Evolutionary conservation across 1,140 invertebrate species (phyloP), one percentile per base, ranked within the genome.

Genomic region (Choristoneura fumiferana): DNA sequence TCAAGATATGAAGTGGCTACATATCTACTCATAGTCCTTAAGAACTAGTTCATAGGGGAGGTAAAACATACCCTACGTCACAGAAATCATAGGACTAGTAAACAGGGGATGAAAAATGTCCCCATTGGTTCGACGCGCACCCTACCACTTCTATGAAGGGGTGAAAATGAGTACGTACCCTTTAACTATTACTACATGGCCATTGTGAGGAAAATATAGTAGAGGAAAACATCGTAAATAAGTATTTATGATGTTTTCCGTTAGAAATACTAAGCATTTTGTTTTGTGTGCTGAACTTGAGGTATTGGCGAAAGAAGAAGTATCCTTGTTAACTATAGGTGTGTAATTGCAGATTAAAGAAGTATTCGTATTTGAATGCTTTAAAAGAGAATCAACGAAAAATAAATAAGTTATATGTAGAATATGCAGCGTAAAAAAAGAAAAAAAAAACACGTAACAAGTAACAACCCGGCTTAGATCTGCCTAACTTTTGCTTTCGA

Each of bases 61-160:
- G n/a, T n/a, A n/a, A 22, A 49, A 49, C 22, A 49, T 49, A 49
- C 9, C 40, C 17, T 45, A 43, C 40, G 15, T 43, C 10, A 12
- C 13, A 45, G 10, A 6, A 29, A 4, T 4, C 10, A 8, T 8
- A 52, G 49, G 12, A 36, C 33, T 54, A 54, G 52, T 54, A 34
- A 54, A 34, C 2, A 54, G 34, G 34, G 52, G 52, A 6, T 18
- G 34, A 54, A 34, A 69, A 56, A 63, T 72, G 71, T 78, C 73
- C 73, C 76, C 75, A 82, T 80, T 82, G 77, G 79, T 76, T 65
- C 71, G 71, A 75, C 77, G 76, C 76, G 68, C 79, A 79, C 79
- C 79, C 78, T 59, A 58, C 63, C 68, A 65, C 69, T 73, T 54
- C 34, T 54, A 36, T 13, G 22, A 13, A 35, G 49, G n/a, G 45